These are phyloP conservation scores for Xanthia togata DNA, from an alignment of 2,888 invertebrate genomes.

Conservation along the genomic window DNA sequence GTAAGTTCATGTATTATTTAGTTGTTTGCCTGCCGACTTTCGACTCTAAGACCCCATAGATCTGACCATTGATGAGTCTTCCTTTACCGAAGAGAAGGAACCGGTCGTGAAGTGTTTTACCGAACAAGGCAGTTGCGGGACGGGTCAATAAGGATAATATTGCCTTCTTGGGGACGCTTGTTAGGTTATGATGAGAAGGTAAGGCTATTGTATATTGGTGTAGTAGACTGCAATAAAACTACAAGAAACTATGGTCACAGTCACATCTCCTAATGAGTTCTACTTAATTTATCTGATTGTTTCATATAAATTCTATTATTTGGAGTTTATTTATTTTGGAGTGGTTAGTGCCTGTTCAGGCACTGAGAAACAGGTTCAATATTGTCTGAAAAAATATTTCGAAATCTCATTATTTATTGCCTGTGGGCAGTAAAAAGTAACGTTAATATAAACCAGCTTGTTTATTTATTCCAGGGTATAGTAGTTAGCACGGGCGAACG, in stretches of 20 bases:
- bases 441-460: too few relatives aligned
- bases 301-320: neutral
- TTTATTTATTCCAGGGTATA: conserved; percentile 92
- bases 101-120: conserved; percentile 95
- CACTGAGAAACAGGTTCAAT: neutral
- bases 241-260: neutral
- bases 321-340: neutral
- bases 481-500: conserved; percentile 99
- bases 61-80: conserved; percentile 98
- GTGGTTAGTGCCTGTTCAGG: neutral
- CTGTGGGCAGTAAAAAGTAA: neutral
- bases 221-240: neutral
- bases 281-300: too few relatives aligned
- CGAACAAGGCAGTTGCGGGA: conserved; percentile 91
- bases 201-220: neutral
- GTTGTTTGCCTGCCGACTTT: conserved; percentile 99
- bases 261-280: neutral
- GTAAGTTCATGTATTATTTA: too few relatives aligned
- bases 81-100: conserved; percentile 99
- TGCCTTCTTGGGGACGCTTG: conserved; percentile 99
- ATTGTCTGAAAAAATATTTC: neutral
- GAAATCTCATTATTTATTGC: neutral
- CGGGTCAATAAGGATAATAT: conserved; percentile 95
- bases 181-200: conserved; percentile 97
- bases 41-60: conserved; percentile 98